Conservation (phyloP, 2,888 invertebrate species). For the Melinaea marsaeus region DNA sequence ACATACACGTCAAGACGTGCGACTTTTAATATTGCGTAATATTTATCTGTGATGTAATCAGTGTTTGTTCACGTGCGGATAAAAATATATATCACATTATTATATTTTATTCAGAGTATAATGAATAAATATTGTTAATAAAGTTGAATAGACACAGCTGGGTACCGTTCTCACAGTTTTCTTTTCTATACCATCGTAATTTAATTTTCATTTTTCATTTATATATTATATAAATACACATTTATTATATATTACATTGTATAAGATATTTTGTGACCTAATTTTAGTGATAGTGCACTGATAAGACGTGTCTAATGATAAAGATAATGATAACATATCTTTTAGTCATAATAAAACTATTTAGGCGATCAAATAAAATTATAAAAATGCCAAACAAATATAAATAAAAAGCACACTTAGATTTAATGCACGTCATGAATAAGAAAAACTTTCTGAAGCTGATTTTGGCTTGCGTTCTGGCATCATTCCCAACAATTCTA, state of each 20-base stretch:
- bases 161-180: too few species aligned
- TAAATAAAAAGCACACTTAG: neutral
- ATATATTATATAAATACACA: neutral
- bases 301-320: constrained; percentile 42
- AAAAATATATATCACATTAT: too few species aligned
- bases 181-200: too few species aligned
- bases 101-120: too few species aligned
- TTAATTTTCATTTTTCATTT: too few species aligned
- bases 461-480: constrained; percentile 1
- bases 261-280: constrained; percentile 42
- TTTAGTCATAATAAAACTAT: constrained; percentile 3
- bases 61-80: too few species aligned
- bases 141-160: too few species aligned
- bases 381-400: neutral
- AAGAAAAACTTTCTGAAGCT: neutral
- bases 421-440: constrained; percentile 2
- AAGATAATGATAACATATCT: constrained; percentile 21
- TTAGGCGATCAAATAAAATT: constrained; percentile 3
- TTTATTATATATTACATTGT: constrained; percentile 19
- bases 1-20: neutral
- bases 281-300: constrained; percentile 42
- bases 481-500: neutral
- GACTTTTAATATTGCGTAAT: neutral
- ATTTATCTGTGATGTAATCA: too few species aligned
- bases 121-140: too few species aligned